These are phyloP conservation scores for Baccha elongata DNA, from an alignment of 2,888 invertebrate genomes.

Conservation along the genomic window DNA sequence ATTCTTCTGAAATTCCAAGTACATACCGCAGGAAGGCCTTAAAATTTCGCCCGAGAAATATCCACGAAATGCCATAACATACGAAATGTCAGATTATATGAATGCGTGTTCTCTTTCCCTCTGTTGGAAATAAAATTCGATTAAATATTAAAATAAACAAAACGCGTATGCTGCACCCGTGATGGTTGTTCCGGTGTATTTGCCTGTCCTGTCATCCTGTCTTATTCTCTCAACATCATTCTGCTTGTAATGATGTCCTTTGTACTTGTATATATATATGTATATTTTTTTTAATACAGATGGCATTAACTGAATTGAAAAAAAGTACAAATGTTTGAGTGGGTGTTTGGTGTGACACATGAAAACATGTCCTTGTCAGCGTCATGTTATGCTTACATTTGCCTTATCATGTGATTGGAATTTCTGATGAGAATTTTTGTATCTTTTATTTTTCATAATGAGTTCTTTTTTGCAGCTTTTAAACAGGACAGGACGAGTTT, in stretches of 20 bases:
- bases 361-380: conserved; percentile 36
- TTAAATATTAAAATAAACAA: conserved; percentile 52
- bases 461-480: conserved; percentile 36
- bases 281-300: conserved; percentile 43
- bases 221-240: conserved; percentile 21
- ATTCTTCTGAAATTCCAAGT: conserved; percentile 24
- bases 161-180: background rate
- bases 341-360: background rate
- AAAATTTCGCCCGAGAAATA: conserved; percentile 6
- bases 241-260: conserved; percentile 59
- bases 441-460: conserved; percentile 6
- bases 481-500: too few relatives aligned
- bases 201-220: conserved; percentile 40
- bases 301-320: conserved; percentile 34
- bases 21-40: background rate
- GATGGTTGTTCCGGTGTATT: background rate
- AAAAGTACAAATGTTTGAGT: conserved; percentile 28
- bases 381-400: conserved; percentile 32
- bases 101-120: conserved; percentile 16
- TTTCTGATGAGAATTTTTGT: conserved; percentile 47
- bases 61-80: background rate
- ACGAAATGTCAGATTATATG: conserved; percentile 31
- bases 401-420: conserved; percentile 44
- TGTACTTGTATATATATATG: background rate
- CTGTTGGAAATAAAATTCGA: conserved; percentile 29